Evolutionary conservation across 1,140 invertebrate species (phyloP), one percentile per base, ranked within the genome.

Genomic region (Bradysia coprophila): DNA sequence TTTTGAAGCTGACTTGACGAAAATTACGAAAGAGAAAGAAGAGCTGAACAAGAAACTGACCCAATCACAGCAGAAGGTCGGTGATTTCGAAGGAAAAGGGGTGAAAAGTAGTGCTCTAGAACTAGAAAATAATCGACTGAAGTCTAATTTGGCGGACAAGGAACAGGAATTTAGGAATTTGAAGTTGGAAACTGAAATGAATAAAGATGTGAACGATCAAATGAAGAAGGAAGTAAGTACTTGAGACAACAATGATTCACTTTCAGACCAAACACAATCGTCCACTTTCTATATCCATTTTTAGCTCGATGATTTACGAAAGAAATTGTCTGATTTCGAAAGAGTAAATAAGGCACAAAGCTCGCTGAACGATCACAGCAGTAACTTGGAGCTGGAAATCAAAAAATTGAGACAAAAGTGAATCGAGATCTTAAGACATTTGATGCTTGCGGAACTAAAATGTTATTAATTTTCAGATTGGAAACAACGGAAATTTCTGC

Each of bases 261-360:
- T n/a, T n/a, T n/a, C n/a, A n/a, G n/a, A n/a, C n/a, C n/a, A n/a
- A n/a, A n/a, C n/a, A n/a, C n/a, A n/a, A n/a, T n/a, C n/a, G n/a
- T n/a, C n/a, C n/a, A n/a, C n/a, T n/a, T n/a, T n/a, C n/a, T n/a
- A n/a, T n/a, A n/a, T n/a, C n/a, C n/a, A n/a, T n/a, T 51, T 47
- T 52, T 52, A 87, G 76, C 77, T 80, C 52, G 88, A 93, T 45
- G 87, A 87, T 49, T 57, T 87, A 1, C 71, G 70, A 39, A 71
- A 75, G 45, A 87, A 88, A 62, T 52, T 90, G 9, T 84, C 84
- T 50, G 87, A 92, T 56, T 87, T 81, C 51, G 81, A 88, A 49
- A 80, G 78, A 54, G 78, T 91, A 2, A 74, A 74, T 10, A 87
- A 88, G 62, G 70, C 86, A 1, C 82, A 89, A 55, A 68, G 76